Evolutionary conservation across 2,113 vertebrate species (phyloP), one percentile per base, ranked within the genome.

Genomic region (Ailuropoda melanoleuca): DNA sequence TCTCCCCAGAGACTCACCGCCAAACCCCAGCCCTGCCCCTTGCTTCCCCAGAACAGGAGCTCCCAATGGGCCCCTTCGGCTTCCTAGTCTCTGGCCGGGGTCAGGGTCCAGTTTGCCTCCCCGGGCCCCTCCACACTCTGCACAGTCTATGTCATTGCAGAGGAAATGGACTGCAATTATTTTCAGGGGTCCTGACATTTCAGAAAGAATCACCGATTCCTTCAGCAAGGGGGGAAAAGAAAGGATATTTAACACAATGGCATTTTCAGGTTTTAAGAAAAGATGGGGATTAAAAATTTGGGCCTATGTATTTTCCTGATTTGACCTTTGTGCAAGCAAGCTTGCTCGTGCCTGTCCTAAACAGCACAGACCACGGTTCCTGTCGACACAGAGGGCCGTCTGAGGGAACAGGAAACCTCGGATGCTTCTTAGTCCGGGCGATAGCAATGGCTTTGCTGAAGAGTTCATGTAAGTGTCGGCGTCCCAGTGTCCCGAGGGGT

Each of bases 21-120:
- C 34, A 10, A 19, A 12, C 0, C 6, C 1, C 0, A 10, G 14
- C 31, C 48, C 14, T 19, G 26, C 2, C 39, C 12, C 12, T 64
- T 37, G 37, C 21, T 46, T 24, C 62, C 55, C 14, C 24, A 29
- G 77, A 50, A 46, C 58, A 26, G 31, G 34, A 53, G 37, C 82
- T 96, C 90, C 68, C 83, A 11, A 0, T 0, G 6, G 60, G 18
- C 9, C 53, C 12, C 72, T 34, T 37, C 7, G 24, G 66, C 43
- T 23, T 23, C 56, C 34, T 53, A 1, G 26, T 46, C 29, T 86
- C 75, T 12, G 66, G n/a, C 34, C 37, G 26, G 60, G 37, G 80
- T 84, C 74, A 60, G 85, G 39, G 86, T 50, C 34, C 92, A 12
- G 3, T 64, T 24, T 37, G 75, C n/a, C 29, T 72, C 81, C 48